phyloP scores from a whole-genome alignment of 1,140 invertebrate genomes.

The Philopotamus ludificatus region DNA sequence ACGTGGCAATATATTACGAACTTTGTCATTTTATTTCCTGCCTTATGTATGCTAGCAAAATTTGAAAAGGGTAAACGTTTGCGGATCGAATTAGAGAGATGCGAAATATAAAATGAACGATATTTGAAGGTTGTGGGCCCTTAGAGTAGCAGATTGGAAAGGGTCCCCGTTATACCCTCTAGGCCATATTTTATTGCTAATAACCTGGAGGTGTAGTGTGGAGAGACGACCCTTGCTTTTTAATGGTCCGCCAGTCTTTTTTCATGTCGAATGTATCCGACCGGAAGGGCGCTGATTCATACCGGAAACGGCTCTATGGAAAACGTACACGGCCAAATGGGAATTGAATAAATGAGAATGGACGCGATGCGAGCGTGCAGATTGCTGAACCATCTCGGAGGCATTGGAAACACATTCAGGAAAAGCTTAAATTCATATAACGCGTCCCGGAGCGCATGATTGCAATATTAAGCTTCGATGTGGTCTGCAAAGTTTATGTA shows the following conservation, averaged over 20 bases:
- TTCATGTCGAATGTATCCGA: slow-evolving; percentile 12
- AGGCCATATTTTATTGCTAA: slow-evolving; percentile 7
- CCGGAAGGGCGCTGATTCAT: slow-evolving; percentile 1
- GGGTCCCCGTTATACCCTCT: too few species aligned
- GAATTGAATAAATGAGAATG: not conserved
- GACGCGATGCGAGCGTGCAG: too few species aligned
- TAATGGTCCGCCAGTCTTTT: slow-evolving; percentile 3
- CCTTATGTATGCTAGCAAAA: too few species aligned
- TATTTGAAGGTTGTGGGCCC: not conserved
- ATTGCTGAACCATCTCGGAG: too few species aligned
- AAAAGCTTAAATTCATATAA: too few species aligned
- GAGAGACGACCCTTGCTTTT: slow-evolving; percentile 2
- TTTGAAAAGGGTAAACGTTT: slow-evolving; percentile 2
- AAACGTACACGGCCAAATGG: not conserved
- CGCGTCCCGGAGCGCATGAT: too few species aligned
- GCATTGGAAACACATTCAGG: too few species aligned
- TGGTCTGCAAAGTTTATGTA: too few species aligned
- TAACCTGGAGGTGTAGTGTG: slow-evolving; percentile 1
- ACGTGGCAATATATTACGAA: too few species aligned
- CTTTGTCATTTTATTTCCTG: too few species aligned
- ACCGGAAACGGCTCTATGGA: not conserved
- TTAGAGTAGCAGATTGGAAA: too few species aligned
- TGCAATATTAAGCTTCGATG: too few species aligned
- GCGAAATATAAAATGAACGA: not conserved
- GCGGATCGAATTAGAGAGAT: not conserved